Conservation (phyloP, 2,888 invertebrate genomes). For the Xiphydria camelus region DNA sequence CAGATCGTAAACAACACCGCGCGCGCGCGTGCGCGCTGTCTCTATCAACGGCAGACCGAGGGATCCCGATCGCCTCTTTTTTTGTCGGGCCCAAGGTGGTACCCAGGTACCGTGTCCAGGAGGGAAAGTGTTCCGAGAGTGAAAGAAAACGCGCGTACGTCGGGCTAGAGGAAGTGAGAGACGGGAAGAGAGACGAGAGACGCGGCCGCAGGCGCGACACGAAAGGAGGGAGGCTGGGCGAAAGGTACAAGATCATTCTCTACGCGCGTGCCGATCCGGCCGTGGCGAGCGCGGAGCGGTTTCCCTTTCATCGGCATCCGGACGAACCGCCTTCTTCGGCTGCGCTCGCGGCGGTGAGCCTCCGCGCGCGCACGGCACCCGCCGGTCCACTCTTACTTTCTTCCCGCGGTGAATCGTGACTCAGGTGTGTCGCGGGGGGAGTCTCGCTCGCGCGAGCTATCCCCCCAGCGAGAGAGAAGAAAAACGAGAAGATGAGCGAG, state of each 20-base stretch:
- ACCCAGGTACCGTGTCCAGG: not conserved
- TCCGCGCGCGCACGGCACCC: slow-evolving; percentile 29
- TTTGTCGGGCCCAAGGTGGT: no score
- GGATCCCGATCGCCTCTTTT: not conserved
- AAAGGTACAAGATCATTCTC: slow-evolving; percentile 1
- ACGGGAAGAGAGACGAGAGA: slow-evolving; percentile 17
- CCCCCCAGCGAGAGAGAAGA: slow-evolving; percentile 11
- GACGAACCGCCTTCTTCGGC: slow-evolving; percentile 39
- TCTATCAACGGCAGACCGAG: slow-evolving; percentile 6
- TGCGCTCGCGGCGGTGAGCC: slow-evolving; percentile 12
- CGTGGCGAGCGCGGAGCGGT: slow-evolving; percentile 14
- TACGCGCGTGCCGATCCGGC: not conserved
- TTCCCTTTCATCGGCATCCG: slow-evolving; percentile 54
- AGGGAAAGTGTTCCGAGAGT: not conserved
- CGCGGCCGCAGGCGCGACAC: not conserved
- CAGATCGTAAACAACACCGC: slow-evolving; percentile 2
- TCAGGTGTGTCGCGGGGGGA: slow-evolving; percentile 11
- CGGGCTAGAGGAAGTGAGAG: not conserved
- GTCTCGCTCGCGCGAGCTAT: no score
- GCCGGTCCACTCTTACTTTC: slow-evolving; percentile 51
- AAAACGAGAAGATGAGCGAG: no score
- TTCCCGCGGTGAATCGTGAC: slow-evolving; percentile 25
- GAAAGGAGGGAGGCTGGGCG: not conserved
- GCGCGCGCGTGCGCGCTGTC: slow-evolving; percentile 3
- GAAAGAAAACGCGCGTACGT: not conserved